A percentile compares a stretch with the other conserved stretches of the same genome.
Conservation (phyloP, 2,888 invertebrate genomes). For the Tinea semifulvella region DNA sequence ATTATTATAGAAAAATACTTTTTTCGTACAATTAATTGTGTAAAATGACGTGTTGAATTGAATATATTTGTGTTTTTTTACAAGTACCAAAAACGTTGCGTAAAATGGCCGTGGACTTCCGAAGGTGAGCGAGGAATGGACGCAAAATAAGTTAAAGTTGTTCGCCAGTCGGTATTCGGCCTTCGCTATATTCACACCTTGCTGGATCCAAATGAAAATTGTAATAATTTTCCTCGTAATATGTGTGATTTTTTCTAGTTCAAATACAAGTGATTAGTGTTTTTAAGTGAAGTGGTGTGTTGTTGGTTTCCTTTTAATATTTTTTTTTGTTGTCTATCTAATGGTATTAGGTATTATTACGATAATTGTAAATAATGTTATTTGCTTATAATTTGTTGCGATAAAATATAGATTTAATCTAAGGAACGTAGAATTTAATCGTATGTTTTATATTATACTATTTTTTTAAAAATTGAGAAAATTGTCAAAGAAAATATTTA, state of each 20-base stretch:
- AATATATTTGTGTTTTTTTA: no score
- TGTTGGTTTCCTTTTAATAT: neutral
- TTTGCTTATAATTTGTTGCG: neutral
- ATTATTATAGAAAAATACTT: no score
- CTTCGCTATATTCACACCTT: conserved; percentile 9
- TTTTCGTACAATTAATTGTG: no score
- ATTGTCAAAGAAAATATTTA: no score
- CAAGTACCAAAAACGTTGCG: no score
- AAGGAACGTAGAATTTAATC: no score
- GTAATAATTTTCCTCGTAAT: conserved; percentile 6
- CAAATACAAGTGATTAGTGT: conserved; percentile 3
- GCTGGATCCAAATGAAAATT: neutral
- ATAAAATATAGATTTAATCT: neutral
- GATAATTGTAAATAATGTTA: no score
- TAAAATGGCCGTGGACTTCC: conserved; percentile 3
- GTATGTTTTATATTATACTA: no score
- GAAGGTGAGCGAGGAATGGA: conserved; percentile 3
- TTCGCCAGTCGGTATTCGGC: neutral
- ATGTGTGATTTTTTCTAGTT: conserved; percentile 1
- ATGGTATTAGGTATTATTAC: no score
- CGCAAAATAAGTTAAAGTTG: conserved; percentile 6
- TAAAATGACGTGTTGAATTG: no score
- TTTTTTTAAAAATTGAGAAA: no score
- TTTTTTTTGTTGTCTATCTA: no score
- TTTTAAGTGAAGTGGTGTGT: neutral